Base-by-base conservation (phyloP, 2,113 vertebrate genomes). In the Lampris megalopsis region DNA sequence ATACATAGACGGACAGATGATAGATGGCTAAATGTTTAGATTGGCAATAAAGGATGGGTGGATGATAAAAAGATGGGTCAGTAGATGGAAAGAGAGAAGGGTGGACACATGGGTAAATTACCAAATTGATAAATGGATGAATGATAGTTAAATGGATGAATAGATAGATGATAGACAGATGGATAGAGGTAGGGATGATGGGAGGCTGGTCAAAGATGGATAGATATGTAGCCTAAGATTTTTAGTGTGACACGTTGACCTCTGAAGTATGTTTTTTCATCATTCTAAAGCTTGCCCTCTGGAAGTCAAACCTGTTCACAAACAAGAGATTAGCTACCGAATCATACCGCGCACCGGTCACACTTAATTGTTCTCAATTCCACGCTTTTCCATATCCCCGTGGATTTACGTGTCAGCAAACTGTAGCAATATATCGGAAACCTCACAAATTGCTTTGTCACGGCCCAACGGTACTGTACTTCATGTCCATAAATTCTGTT, bases 391-490 rank as follows among this genome's bases (percentile, higher is more conserved):
- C 13, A 24, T 24, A 24, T 24, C 24, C 52, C 47, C 56, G 50
- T 60, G 63, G 24, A 48, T 24, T 78, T 75, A 81, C 41, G 74
- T 69, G 69, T 77, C 70, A 67, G 43, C 41, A 35, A 24, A 52
- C 71, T 41, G 60, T 66, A 56, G 72, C 63, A 40, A 60, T 65
- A 56, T 8, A 78, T 75, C 35, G 73, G 56, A 71, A 76, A 79
- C 82, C 41, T 70, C 79, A 86, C 84, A 85, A 80, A 88, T 80
- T 47, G 80, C 78, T 78, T 58, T 38, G 78, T 74, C 79, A 48
- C 48, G n/a, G 67, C 79, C 36, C 41, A 2, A 61, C 47, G 41
- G 47, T 52, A 38, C 68, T 53, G 8, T 9, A 5, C 70, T 54
- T 38, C 54, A 24, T 3, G 73, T 72, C 71, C 80, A 87, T 87